phyloP scores from a whole-genome alignment of 2,888 invertebrate genomes.

The Limulus polyphemus region DNA sequence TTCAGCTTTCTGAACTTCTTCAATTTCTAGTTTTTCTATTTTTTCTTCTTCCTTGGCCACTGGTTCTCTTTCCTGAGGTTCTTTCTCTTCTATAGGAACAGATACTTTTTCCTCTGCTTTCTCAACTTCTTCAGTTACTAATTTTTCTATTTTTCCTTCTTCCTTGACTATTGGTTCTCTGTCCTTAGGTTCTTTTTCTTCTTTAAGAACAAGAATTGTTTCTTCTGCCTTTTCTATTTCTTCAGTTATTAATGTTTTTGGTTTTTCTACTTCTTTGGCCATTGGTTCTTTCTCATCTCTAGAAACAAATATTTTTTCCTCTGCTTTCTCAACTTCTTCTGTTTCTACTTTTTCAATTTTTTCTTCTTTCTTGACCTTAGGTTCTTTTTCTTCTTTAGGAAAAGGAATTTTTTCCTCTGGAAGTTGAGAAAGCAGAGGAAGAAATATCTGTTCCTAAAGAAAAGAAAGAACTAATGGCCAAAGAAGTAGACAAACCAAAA shows the following conservation, averaged over 20 bases:
- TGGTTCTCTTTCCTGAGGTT: too few species aligned
- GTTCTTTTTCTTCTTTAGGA: not conserved
- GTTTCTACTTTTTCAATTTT: too few species aligned
- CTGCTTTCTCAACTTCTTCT: too few species aligned
- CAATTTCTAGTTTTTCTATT: too few species aligned
- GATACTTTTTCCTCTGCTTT: slow-evolving; percentile 15
- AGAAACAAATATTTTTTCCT: not conserved
- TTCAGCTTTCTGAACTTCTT: too few species aligned
- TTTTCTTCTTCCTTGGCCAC: too few species aligned
- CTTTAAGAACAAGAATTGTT: not conserved
- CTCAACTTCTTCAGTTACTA: slow-evolving; percentile 7
- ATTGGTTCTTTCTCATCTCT: not conserved
- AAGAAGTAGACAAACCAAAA: slow-evolving; percentile 12
- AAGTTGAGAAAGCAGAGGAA: slow-evolving; percentile 3
- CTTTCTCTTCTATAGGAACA: slow-evolving; percentile 9
- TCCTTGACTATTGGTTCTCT: not conserved
- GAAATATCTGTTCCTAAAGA: not conserved
- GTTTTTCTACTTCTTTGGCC: not conserved
- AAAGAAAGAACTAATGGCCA: slow-evolving; percentile 1
- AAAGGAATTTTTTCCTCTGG: not conserved
- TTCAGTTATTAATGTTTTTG: not conserved
- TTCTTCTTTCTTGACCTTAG: too few species aligned
- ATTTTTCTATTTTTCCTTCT: not conserved
- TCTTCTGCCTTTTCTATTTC: not conserved
- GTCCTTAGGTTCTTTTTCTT: not conserved